Evolutionary conservation across 2,797 vertebrate genomes (phyloP).

Genomic region (Anguilla pacifica): DNA sequence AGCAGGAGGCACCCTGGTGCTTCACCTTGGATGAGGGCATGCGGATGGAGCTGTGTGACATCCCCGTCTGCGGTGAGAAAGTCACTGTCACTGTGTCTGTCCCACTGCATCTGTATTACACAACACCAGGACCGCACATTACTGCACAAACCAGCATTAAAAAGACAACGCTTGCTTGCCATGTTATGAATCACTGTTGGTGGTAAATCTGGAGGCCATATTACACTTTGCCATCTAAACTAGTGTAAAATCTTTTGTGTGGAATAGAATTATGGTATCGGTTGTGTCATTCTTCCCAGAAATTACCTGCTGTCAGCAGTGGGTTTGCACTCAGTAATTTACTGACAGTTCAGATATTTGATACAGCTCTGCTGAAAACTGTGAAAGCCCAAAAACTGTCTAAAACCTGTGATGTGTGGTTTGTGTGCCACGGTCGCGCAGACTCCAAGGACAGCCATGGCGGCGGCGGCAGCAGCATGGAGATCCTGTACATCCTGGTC

Average conservation of each 20-base stretch:
- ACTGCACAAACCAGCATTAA: neutral
- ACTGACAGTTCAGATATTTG: neutral
- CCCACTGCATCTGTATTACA: neutral
- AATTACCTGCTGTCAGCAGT: neutral
- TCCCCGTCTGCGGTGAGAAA: slow-evolving; percentile 86
- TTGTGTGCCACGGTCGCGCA: slow-evolving; percentile 49
- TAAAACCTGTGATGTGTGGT: slow-evolving; percentile 13
- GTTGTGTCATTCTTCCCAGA: neutral
- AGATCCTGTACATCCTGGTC: slow-evolving; percentile 95
- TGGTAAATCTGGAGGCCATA: neutral
- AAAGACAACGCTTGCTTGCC: neutral
- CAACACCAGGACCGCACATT: neutral
- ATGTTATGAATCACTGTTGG: neutral
- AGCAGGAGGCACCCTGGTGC: slow-evolving; percentile 95
- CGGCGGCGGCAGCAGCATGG: slow-evolving; percentile 82
- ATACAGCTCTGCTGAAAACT: neutral
- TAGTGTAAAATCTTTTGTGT: neutral
- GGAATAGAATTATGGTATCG: neutral
- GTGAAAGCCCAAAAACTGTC: neutral
- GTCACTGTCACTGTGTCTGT: neutral
- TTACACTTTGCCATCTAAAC: neutral
- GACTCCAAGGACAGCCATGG: slow-evolving; percentile 84
- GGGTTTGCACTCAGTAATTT: slow-evolving; percentile 5
- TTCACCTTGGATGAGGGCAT: slow-evolving; percentile 93
- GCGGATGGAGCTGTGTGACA: slow-evolving; percentile 91